Conservation (phyloP, 2,888 invertebrate genomes). For the Glaucopsyche alexis region DNA sequence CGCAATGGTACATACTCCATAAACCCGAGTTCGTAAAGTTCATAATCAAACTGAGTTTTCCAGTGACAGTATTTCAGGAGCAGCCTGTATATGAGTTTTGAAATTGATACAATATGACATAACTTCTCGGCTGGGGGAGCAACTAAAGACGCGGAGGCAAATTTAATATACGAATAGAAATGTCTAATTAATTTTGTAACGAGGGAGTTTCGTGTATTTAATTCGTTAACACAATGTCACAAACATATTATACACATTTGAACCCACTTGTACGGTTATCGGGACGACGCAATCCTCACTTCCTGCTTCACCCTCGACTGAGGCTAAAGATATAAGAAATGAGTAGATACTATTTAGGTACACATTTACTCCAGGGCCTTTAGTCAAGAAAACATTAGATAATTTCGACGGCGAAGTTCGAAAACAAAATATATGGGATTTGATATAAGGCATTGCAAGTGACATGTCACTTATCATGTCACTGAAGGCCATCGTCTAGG, state of each 20-base stretch:
- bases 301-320: constrained; percentile 15
- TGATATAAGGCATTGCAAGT: no score
- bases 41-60: constrained; percentile 4
- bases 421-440: no score
- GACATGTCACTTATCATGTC: no score
- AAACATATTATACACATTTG: constrained; percentile 24
- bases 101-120: constrained; percentile 17
- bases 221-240: constrained; percentile 28
- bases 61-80: constrained; percentile 14
- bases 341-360: not conserved
- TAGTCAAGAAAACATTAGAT: no score
- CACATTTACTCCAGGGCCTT: no score
- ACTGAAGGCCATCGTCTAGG: no score
- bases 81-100: constrained; percentile 14
- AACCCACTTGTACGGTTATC: constrained; percentile 26
- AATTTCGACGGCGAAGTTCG: no score
- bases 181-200: constrained; percentile 28
- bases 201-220: constrained; percentile 20
- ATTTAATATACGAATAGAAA: constrained; percentile 22
- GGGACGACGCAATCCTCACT: constrained; percentile 21
- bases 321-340: not conserved
- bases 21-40: not conserved
- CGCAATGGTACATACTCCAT: not conserved
- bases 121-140: constrained; percentile 22
- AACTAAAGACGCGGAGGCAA: constrained; percentile 10